Evolutionary conservation across 2,797 vertebrate species (phyloP).

Genomic region (Poecile montanus): DNA sequence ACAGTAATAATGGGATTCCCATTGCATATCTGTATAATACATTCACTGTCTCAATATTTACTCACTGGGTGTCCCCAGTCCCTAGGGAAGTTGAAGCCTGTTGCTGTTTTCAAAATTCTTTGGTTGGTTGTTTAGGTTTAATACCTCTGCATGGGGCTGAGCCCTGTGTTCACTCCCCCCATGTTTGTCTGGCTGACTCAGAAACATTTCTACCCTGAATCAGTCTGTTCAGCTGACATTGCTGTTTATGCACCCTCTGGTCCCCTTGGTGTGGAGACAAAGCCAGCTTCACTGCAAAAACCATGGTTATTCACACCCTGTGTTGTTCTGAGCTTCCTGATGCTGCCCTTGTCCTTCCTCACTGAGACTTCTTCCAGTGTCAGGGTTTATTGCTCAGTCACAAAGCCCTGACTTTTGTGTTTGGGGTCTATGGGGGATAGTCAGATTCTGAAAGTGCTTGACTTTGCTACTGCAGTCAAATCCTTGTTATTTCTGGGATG

Average conservation of each 20-base stretch:
- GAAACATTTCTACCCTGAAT: background rate
- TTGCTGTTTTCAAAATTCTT: background rate
- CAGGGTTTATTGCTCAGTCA: background rate
- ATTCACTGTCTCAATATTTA: accelerated
- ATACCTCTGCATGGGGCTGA: background rate
- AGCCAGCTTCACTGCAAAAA: background rate
- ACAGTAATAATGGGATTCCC: background rate
- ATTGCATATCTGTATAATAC: background rate
- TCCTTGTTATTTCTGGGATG: background rate
- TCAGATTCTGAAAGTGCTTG: background rate
- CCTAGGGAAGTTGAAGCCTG: background rate
- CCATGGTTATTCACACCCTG: background rate
- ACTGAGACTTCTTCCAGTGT: background rate
- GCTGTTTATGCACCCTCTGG: background rate
- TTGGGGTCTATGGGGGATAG: background rate
- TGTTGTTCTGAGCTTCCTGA: background rate
- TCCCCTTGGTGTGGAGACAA: background rate
- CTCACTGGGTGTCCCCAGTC: background rate
- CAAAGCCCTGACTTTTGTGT: background rate
- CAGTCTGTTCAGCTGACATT: background rate
- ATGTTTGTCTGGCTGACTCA: background rate
- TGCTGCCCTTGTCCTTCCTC: background rate
- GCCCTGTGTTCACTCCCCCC: background rate
- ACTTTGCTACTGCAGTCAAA: background rate
- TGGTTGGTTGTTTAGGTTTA: background rate